Conservation (phyloP, 2,113 vertebrate genomes). For the Cynopterus brachyotis region DNA sequence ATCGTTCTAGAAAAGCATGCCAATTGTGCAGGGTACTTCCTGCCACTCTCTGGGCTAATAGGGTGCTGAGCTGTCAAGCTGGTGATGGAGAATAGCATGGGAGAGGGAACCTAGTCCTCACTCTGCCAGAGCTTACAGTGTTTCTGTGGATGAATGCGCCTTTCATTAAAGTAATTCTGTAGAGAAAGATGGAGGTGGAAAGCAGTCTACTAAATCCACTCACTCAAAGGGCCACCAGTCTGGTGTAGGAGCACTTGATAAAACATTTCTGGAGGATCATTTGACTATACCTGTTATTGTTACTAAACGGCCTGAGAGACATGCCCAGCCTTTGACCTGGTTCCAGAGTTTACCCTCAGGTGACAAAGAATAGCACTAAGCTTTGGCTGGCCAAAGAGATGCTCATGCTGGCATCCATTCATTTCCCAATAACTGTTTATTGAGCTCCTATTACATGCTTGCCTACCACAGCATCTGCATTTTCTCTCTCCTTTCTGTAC, state of each 20-base stretch:
- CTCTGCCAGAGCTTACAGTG: not conserved
- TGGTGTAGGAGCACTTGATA: not conserved
- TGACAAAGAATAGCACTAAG: not conserved
- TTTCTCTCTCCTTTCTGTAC: not conserved
- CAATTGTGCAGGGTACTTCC: not conserved
- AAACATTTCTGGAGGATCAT: not conserved
- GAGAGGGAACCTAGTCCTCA: not conserved
- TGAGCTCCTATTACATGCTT: not conserved
- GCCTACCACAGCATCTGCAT: not conserved
- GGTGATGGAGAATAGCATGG: not conserved
- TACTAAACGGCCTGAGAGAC: not conserved
- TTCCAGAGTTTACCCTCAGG: not conserved
- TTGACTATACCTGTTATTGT: not conserved
- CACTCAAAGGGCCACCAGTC: not conserved
- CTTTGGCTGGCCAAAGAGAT: not conserved
- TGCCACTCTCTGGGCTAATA: not conserved
- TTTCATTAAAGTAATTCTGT: not conserved
- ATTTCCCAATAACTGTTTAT: not conserved
- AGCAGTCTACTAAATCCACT: not conserved
- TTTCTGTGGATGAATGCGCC: not conserved
- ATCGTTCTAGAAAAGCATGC: rapidly evolving
- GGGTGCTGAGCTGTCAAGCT: not conserved
- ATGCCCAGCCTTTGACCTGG: not conserved
- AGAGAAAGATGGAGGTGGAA: not conserved
- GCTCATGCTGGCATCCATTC: not conserved